phyloP scores from a whole-genome alignment of 2,797 vertebrate genomes.

The Ctenochaetus hawaiiensis region DNA sequence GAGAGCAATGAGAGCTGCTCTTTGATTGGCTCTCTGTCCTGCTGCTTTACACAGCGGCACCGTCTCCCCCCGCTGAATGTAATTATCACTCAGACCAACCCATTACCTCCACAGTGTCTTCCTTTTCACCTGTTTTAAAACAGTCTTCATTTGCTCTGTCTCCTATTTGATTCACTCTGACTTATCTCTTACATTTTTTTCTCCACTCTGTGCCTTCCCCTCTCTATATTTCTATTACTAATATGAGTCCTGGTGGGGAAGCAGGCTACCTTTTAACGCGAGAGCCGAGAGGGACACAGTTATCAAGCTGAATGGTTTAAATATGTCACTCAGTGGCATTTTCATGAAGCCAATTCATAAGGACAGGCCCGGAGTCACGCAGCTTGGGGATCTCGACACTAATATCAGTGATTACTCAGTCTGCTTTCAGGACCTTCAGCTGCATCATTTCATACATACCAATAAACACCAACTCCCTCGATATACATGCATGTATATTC shows the following conservation, averaged over 20 bases:
- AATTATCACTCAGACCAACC: constrained; percentile 57
- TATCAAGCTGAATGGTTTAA: constrained; percentile 67
- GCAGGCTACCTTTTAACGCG: constrained; percentile 51
- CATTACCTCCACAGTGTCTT: constrained; percentile 55
- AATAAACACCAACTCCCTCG: constrained; percentile 7
- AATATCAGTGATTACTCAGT: constrained; percentile 53
- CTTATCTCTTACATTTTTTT: constrained; percentile 36
- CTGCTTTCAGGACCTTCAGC: constrained; percentile 46
- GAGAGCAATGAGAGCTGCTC: constrained; percentile 33
- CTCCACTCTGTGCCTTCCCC: constrained; percentile 11
- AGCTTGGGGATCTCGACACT: constrained; percentile 41
- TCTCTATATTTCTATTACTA: constrained; percentile 15
- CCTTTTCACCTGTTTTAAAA: constrained; percentile 48
- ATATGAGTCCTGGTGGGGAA: constrained; percentile 40
- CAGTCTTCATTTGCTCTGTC: constrained; percentile 16
- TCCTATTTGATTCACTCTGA: constrained; percentile 46
- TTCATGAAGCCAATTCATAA: constrained; percentile 70
- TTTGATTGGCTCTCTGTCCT: constrained; percentile 51
- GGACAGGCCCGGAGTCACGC: constrained; percentile 35
- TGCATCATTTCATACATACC: constrained; percentile 52
- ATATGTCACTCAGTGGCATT: constrained; percentile 68
- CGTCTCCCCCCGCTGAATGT: constrained; percentile 43
- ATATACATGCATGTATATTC: constrained; percentile 32
- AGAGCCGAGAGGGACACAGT: constrained; percentile 54
- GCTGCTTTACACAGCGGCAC: constrained; percentile 35